Evolutionary conservation across 2,888 invertebrate species (phyloP).

Genomic region (Gerris lacustris): DNA sequence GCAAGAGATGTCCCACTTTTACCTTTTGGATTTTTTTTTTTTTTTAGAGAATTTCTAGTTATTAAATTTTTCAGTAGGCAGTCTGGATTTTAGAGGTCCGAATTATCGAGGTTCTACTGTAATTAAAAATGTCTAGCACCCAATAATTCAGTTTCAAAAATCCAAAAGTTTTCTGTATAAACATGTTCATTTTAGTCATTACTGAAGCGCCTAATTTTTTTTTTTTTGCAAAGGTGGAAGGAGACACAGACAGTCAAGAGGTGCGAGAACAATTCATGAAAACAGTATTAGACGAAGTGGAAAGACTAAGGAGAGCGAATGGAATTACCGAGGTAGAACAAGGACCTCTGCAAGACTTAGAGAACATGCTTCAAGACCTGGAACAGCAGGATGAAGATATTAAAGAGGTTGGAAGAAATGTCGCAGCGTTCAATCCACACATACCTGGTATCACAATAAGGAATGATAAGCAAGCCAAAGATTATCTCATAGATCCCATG

Average conservation of each 20-base stretch:
- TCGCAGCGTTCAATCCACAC: constrained; percentile 23
- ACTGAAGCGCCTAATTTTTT: no score
- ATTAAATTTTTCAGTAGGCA: no score
- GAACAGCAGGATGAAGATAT: constrained; percentile 29
- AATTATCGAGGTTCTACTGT: no score
- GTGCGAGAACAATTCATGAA: constrained; percentile 66
- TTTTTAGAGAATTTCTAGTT: no score
- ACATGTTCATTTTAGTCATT: no score
- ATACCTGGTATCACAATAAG: constrained; percentile 4
- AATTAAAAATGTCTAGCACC: no score
- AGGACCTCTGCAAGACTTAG: constrained; percentile 22
- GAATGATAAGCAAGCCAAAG: background rate
- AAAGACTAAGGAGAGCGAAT: constrained; percentile 24
- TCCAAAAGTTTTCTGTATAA: no score
- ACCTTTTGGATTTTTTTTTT: no score
- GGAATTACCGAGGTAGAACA: constrained; percentile 26
- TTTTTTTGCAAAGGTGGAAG: constrained; percentile 52
- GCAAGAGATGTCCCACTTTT: no score
- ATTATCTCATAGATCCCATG: background rate
- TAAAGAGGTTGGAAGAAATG: constrained; percentile 25
- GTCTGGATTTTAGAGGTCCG: no score
- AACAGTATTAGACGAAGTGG: constrained; percentile 54
- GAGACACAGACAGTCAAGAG: constrained; percentile 65
- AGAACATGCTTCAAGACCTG: constrained; percentile 30
- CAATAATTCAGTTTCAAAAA: no score